Evolutionary conservation across 1,140 invertebrate genomes (phyloP), one percentile per base, ranked within the genome.

Genomic region (Sarcophaga bullata): DNA sequence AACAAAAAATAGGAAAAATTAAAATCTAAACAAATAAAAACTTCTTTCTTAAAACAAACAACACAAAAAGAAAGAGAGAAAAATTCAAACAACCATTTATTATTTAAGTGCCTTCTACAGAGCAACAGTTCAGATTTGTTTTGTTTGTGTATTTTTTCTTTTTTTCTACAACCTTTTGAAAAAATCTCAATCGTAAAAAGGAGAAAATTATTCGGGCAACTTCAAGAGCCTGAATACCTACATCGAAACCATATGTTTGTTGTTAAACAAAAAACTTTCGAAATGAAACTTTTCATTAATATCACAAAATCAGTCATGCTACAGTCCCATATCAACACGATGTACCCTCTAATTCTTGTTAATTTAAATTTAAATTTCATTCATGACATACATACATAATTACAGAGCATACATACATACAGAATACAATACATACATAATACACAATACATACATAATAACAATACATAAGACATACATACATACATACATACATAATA

Each of bases 151-250:
- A 50, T 54, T 54, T 54, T 54, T 58, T 13, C 0, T 58, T 58
- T 58, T 58, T 58, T 58, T 58, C n/a, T n/a, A 58, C 15, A 58
- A 58, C 54, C 15, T 58, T 58, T 2, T 58, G 13, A 4, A 58
- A 58, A 52, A n/a, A n/a, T n/a, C n/a, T n/a, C n/a, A n/a, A n/a
- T n/a, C n/a, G n/a, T n/a, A n/a, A n/a, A n/a, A n/a, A n/a, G n/a
- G n/a, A n/a, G n/a, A n/a, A n/a, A n/a, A n/a, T n/a, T n/a, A n/a
- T n/a, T n/a, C n/a, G n/a, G 11, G 54, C 10, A 58, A 58, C 54
- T 58, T 58, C 13, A n/a, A 58, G 54, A 58, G 54, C 54, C 54
- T 58, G n/a, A 58, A 58, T 58, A 58, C 54, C 54, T 58, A 58
- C n/a, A 58, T n/a, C n/a, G 11, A 58, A 58, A 58, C 11, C 54